These are phyloP conservation scores for Calosoma granatense DNA, from an alignment of 1,140 invertebrate species.

Conservation along the genomic window DNA sequence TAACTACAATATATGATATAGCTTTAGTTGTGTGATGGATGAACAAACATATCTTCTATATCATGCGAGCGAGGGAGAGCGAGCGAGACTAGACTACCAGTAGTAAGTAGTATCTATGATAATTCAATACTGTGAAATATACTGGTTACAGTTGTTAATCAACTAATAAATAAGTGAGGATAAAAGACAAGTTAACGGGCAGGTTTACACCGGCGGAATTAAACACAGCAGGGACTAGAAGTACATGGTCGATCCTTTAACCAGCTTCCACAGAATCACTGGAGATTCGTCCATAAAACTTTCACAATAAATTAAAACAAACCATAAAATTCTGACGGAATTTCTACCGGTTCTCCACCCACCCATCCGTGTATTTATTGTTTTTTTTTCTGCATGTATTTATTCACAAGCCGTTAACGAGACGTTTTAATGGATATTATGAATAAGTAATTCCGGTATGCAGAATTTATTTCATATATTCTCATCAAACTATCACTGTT, in stretches of 20 bases:
- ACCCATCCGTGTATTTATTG: not conserved
- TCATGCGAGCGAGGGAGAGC: no score
- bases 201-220: not conserved
- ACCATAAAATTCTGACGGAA: not conserved
- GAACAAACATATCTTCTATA: no score
- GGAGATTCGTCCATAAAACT: not conserved
- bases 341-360: constrained; percentile 5
- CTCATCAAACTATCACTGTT: no score
- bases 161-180: not conserved
- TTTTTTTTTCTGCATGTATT: no score
- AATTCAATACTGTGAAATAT: not conserved
- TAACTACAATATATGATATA: no score
- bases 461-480: no score
- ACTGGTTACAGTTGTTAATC: not conserved
- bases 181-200: not conserved
- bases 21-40: no score
- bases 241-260: not conserved
- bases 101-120: no score
- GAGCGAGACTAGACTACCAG: no score
- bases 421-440: no score
- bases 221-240: not conserved
- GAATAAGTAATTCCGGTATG: no score
- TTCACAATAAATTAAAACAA: not conserved
- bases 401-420: no score
- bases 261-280: not conserved